Evolutionary conservation across 2,797 vertebrate genomes (phyloP).

Genomic region (Columba guinea): DNA sequence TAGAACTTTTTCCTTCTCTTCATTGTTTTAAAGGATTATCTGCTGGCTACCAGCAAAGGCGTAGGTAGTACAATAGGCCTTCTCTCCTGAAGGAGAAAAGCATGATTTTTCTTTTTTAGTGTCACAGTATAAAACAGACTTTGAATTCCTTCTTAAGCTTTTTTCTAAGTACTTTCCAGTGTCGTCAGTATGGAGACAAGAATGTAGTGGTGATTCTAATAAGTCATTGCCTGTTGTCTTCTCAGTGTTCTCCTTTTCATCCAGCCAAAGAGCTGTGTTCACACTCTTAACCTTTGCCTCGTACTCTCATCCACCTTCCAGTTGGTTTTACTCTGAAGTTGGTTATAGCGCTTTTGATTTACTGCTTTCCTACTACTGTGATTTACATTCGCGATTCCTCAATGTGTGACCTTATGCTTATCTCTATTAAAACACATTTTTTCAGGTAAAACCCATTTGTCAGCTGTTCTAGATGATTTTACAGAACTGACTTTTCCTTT

Average conservation of each 20-base stretch:
- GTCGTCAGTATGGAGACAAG: neutral
- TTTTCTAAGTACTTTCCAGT: neutral
- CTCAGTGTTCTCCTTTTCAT: neutral
- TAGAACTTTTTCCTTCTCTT: neutral
- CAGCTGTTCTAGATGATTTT: slow-evolving; percentile 7
- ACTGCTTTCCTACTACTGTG: neutral
- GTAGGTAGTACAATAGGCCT: neutral
- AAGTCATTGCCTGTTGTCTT: neutral
- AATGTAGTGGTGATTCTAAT: neutral
- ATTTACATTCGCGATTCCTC: slow-evolving; percentile 1
- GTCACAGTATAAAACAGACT: neutral
- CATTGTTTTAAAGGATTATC: neutral
- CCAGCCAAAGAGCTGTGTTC: neutral
- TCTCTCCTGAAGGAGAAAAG: neutral
- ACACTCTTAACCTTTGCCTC: neutral
- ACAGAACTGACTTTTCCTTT: slow-evolving; percentile 7
- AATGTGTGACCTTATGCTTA: neutral
- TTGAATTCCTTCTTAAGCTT: neutral
- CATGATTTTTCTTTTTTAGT: neutral
- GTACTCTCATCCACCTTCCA: neutral
- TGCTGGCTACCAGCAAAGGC: neutral
- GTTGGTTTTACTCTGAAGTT: neutral
- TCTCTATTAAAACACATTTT: neutral
- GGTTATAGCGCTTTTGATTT: slow-evolving; percentile 3
- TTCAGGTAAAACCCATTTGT: neutral